Conservation (phyloP, 2,888 invertebrate species). For the Acanthosepion lycidas region DNA sequence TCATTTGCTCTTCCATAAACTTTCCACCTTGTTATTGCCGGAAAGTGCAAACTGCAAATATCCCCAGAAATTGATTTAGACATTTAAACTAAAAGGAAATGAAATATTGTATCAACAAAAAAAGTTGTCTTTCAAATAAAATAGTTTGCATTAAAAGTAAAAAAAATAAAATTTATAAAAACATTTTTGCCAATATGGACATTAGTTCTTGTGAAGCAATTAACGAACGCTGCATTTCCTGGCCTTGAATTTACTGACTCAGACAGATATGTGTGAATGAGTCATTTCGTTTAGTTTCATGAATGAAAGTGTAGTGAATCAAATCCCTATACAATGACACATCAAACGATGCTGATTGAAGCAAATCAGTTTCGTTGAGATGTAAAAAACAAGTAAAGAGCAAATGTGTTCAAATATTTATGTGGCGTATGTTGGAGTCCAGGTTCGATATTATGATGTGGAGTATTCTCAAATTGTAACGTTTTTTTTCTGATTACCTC, state of each 20-base stretch:
- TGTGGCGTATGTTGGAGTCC: no score
- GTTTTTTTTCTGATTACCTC: no score
- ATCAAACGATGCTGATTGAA: no score
- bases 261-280: not conserved
- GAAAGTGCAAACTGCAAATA: constrained; percentile 15
- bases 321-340: no score
- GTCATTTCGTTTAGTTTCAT: no score
- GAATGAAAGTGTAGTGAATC: no score
- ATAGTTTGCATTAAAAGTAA: not conserved
- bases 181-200: not conserved
- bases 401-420: no score
- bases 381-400: no score
- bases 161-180: not conserved
- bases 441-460: no score
- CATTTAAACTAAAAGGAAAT: not conserved
- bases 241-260: not conserved
- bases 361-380: no score
- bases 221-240: not conserved
- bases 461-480: no score
- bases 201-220: not conserved
- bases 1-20: not conserved
- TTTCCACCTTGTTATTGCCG: not conserved
- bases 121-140: not conserved
- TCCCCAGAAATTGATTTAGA: not conserved
- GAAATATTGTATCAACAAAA: not conserved